Base-by-base conservation (phyloP, 2,113 vertebrate genomes). In the Clarias gariepinus region DNA sequence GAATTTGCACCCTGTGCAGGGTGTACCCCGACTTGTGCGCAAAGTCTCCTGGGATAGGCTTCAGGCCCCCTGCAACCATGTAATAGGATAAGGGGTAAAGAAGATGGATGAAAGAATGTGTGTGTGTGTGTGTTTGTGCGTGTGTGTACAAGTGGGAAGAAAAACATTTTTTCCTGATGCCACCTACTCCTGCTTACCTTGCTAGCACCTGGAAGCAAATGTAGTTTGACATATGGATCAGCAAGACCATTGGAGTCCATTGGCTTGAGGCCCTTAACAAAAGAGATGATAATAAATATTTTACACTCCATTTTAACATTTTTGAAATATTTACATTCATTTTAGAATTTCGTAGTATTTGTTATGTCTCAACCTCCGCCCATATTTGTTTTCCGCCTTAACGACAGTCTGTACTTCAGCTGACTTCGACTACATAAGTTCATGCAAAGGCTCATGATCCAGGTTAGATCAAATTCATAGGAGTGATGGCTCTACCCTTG, bases 211-310 rank as follows among this genome's bases (percentile, higher is more conserved):
- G 96, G 96, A 90, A 97, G 90, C 88, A 97, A 95, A 84, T 97
- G 96, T 80, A 97, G 92, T 81, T 97, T 97, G 71, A 97, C 96
- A 0, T 97, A 97, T 1, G 96, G 96, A 90, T 97, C 96, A 0
- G 96, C 96, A 91, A 97, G 90, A 15, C 96, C 96, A 0, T 97
- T 97, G 53, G 96, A 96, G 88, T 97, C 96, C 96, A 97, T 97
- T 1, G 96, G 94, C 87, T 97, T 97, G 82, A 97, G 92, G 18
- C 96, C 96, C 96, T 97, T 71, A 8, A 87, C 76, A 71, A 90
- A 61, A 82, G 12, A 86, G 53, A 86, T 13, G 76, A 55, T 41
- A 23, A 4, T 4, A 81, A 58, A 28, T 23, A 73, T 73, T 23
- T 41, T 9, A 73, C 4, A 71, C 33, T 33, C 16, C 6, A 8